These are phyloP conservation scores for Microplitis mediator DNA, from an alignment of 1,140 invertebrate species.

Conservation along the genomic window DNA sequence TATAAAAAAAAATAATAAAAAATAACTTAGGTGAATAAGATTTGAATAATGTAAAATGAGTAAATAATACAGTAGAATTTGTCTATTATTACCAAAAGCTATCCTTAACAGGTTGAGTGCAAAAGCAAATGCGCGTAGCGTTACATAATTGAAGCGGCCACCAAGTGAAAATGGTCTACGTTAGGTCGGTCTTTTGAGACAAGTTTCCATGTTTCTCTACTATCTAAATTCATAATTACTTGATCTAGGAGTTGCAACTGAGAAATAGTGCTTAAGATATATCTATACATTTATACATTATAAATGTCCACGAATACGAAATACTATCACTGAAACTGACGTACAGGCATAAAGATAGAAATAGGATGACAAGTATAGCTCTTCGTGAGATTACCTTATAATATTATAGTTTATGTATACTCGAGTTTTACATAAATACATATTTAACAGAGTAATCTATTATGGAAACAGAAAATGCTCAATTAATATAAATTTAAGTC, in stretches of 20 bases:
- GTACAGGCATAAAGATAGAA: background rate
- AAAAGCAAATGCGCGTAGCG: slow-evolving; percentile 28
- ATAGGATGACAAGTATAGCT: background rate
- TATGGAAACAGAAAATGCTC: too few relatives aligned
- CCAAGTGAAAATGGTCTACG: background rate
- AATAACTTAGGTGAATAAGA: too few relatives aligned
- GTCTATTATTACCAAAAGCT: background rate
- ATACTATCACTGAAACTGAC: slow-evolving; percentile 6
- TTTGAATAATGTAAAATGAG: too few relatives aligned
- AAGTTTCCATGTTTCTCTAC: slow-evolving; percentile 14
- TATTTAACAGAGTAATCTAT: background rate
- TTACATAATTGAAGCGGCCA: background rate
- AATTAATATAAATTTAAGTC: too few relatives aligned
- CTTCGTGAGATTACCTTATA: background rate
- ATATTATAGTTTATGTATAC: background rate
- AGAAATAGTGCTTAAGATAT: background rate
- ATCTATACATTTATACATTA: background rate
- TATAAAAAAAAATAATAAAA: too few relatives aligned
- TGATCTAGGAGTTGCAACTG: slow-evolving; percentile 1
- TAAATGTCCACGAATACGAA: background rate
- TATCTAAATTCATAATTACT: slow-evolving; percentile 3
- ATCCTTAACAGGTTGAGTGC: background rate
- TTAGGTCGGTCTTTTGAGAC: slow-evolving; percentile 13
- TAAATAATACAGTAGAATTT: background rate
- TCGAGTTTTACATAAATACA: background rate